Evolutionary conservation across 2,888 invertebrate genomes (phyloP).

Genomic region (Crocallis elinguaria): DNA sequence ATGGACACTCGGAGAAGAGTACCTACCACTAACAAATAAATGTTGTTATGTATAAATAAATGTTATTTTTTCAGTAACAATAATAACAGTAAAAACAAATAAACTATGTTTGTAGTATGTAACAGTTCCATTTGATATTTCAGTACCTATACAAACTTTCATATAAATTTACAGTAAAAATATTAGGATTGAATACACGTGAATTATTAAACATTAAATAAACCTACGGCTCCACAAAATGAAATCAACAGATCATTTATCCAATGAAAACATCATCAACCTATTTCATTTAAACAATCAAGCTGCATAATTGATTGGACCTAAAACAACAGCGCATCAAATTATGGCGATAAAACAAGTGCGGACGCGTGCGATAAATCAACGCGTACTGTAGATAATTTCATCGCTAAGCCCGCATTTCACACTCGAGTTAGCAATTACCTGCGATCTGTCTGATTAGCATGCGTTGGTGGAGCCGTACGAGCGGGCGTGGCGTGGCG

Average conservation of each 20-base stretch:
- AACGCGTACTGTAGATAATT: conserved; percentile 78
- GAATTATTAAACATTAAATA: not conserved
- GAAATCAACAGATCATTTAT: not conserved
- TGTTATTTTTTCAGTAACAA: no score
- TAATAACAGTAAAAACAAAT: no score
- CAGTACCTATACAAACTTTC: no score
- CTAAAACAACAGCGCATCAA: conserved; percentile 5
- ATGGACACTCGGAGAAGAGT: no score
- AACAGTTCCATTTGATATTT: no score
- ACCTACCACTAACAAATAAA: no score
- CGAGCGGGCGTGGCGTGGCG: conserved; percentile 31
- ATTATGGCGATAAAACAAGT: conserved; percentile 14
- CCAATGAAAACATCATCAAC: not conserved
- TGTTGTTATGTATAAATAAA: no score
- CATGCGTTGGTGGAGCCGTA: conserved; percentile 71
- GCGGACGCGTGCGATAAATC: conserved; percentile 66
- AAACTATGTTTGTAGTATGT: no score
- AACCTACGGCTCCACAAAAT: no score
- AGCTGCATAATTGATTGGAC: not conserved
- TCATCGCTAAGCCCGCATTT: conserved; percentile 81
- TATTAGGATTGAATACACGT: not conserved
- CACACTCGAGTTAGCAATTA: conserved; percentile 80
- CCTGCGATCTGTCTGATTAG: conserved; percentile 78
- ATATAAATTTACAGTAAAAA: no score
- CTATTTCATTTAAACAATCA: no score